Base-by-base conservation (phyloP, 2,113 vertebrate genomes). In the Engraulis encrasicolus region DNA sequence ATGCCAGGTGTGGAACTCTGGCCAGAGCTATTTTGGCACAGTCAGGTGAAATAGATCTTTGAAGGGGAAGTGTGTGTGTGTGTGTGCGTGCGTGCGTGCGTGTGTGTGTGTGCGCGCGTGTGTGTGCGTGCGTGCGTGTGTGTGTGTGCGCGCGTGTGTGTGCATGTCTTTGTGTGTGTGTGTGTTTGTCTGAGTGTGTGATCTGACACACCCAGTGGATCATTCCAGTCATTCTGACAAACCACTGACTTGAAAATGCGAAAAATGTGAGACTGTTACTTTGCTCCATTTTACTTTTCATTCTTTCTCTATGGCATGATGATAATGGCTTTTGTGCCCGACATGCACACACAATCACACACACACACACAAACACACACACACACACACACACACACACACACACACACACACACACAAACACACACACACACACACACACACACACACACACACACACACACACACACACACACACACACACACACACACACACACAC, bases 21-120 rank as follows among this genome's bases (percentile, higher is more conserved):
- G 12, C 23, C 61, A 71, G 9, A 71, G 61, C 23, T 71, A 71
- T 71, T 71, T 71, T 71, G 61, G 61, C 61, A 71, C 61, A 31
- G 61, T 71, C 61, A 71, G 27, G 61, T 71, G 61, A 71, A 71
- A 71, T 71, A 27, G 61, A 71, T 71, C 27, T 71, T 71, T 71
- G 61, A 71, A 71, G 34, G 14, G 61, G 61, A 71, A 71, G 61
- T 71, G 61, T 71, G 23, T 71, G 61, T 71, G 61, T 71, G 61
- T 71, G 61, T 14, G 61, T 34, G 58, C 14, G n/a, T 66, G 58
- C 31, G 54, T 58, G 20, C 23, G 54, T 58, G 54, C 20, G 50
- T 52, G 50, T 50, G 52, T 54, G 52, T 20, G 52, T 54, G 18
- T 61, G 20, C 27, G 54, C 6, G 54, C n/a, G 40, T 45, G 40